Evolutionary conservation across 2,888 invertebrate genomes (phyloP).

Genomic region (Tenthredo distinguenda): DNA sequence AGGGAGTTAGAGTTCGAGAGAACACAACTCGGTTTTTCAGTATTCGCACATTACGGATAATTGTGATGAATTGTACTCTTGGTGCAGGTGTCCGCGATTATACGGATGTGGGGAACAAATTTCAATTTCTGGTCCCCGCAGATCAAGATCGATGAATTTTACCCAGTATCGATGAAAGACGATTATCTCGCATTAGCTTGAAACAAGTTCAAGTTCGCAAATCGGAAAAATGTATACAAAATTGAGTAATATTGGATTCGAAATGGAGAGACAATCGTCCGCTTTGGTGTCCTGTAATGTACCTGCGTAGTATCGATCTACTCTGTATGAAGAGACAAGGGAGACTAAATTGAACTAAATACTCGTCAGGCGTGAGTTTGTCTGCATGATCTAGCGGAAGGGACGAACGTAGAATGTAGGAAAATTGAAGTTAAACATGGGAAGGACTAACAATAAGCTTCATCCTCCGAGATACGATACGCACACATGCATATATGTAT

Average conservation of each 20-base stretch:
- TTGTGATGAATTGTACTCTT: conserved; percentile 27
- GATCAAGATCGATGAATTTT: background rate
- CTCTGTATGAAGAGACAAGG: conserved; percentile 4
- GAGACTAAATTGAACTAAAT: conserved; percentile 41
- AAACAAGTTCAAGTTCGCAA: background rate
- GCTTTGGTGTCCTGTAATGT: background rate
- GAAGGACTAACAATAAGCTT: conserved; percentile 40
- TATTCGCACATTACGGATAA: background rate
- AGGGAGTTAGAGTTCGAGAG: background rate
- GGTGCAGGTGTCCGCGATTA: background rate
- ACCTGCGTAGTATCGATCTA: background rate
- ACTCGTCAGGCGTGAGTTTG: conserved; percentile 39
- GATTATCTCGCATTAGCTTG: background rate
- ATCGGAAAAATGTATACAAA: background rate
- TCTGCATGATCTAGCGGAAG: conserved; percentile 38
- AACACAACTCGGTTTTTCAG: background rate
- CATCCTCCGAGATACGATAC: conserved; percentile 10
- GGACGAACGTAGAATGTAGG: conserved; percentile 15
- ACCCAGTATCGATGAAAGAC: background rate
- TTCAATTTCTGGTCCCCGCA: background rate
- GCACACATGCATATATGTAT: background rate
- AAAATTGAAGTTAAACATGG: conserved; percentile 48
- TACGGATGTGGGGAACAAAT: background rate
- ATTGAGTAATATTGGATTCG: background rate
- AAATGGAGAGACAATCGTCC: background rate